phyloP scores from a whole-genome alignment of 2,888 invertebrate species.

The Byasa hedistus region DNA sequence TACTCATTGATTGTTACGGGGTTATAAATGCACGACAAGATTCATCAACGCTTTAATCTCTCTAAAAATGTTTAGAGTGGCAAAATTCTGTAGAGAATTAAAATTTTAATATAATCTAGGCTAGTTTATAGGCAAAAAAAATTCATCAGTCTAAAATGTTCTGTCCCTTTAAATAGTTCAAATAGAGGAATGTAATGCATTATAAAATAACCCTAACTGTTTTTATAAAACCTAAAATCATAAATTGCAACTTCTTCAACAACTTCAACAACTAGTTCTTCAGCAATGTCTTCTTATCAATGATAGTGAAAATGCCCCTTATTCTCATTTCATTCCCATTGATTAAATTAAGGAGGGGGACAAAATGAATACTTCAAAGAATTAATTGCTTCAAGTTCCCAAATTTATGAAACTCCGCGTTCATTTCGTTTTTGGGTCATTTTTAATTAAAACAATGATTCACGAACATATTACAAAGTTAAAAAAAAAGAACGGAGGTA shows the following conservation, averaged over 20 bases:
- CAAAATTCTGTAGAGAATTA: too few species aligned
- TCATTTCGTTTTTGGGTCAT: conserved; percentile 16
- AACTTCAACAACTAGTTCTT: background rate
- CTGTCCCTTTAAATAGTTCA: too few species aligned
- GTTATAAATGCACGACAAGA: too few species aligned
- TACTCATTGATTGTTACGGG: too few species aligned
- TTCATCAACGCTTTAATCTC: too few species aligned
- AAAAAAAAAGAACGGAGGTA: background rate
- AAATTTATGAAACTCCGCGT: conserved; percentile 19
- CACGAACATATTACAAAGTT: conserved; percentile 3
- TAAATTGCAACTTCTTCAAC: background rate
- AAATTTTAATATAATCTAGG: too few species aligned
- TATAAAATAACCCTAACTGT: too few species aligned
- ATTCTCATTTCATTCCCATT: conserved; percentile 22
- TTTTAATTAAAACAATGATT: conserved; percentile 17
- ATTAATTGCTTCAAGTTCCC: conserved; percentile 22
- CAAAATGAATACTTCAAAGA: conserved; percentile 19
- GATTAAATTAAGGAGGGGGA: conserved; percentile 24
- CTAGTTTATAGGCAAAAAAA: too few species aligned
- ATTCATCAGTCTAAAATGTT: too few species aligned
- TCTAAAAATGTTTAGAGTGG: too few species aligned
- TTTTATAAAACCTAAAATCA: too few species aligned
- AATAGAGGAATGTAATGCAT: too few species aligned
- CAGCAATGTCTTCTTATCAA: conserved; percentile 2
- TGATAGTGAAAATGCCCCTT: conserved; percentile 16